Base-by-base conservation (phyloP, 1,140 invertebrate genomes). In the Tenebrio molitor region DNA sequence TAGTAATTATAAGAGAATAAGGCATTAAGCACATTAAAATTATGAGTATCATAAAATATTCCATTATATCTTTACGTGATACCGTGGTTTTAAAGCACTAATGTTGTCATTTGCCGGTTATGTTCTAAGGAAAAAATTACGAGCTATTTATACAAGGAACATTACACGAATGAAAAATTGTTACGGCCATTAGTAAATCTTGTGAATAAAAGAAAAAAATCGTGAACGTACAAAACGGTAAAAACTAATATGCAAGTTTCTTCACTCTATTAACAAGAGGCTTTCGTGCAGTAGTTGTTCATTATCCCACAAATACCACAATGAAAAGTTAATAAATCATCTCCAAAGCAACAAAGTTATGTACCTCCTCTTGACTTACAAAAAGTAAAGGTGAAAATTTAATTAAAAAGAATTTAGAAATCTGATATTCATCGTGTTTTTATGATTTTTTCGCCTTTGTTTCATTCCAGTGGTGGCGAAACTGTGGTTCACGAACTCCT, bases 71-170 rank as follows among this genome's bases (percentile, higher is more conserved):
- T 58, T 58, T 58, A 58, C 50, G 50, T 29, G 21, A 58, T 58
- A 58, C 23, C 12, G 50, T 17, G 50, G 50, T 58, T 58, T 58
- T 58, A 58, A 58, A 58, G 50, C 50, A 58, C 50, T 58, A 58
- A 58, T 58, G 50, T 58, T 58, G 50, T 58, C 50, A 58, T 58
- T 58, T 58, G 23, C 50, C 23, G 50, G 50, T 58, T 58, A 58
- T 29, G 50, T 58, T 58, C 50, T 58, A 34, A 58, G 17, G 23
- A 58, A 58, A 53, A 58, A 58, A 58, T 58, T 58, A 58, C 50
- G 50, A 58, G 50, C 50, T 58, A 58, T 58, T 58, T 58, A 29
- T 58, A 58, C 50, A 58, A 58, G 50, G n/a, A 29, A n/a, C 50
- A 58, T 58, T 58, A 58, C 44, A 17, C 3, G 19, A 58, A 58